phyloP scores from a whole-genome alignment of 2,113 vertebrate genomes.

The Cisticola juncidis region DNA sequence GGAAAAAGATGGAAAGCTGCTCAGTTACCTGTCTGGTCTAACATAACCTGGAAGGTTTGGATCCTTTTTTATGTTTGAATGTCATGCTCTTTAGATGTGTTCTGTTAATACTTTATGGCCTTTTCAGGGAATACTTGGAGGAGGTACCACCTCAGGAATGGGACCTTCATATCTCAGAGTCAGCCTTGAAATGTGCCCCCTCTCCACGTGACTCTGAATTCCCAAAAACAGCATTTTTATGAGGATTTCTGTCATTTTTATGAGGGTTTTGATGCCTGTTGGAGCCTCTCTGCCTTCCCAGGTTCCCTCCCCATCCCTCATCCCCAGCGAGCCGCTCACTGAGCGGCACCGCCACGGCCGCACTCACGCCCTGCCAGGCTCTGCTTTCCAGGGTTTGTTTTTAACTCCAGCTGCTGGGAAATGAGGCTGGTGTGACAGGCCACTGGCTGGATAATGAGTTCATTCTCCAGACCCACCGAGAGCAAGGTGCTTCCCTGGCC shows the following conservation, averaged over 20 bases:
- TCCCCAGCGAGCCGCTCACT: neutral
- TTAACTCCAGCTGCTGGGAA: neutral
- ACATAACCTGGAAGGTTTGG: neutral
- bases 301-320: neutral
- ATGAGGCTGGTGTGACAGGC: neutral
- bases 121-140: neutral
- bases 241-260: neutral
- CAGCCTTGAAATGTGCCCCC: neutral
- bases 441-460: constrained; percentile 41
- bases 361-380: neutral
- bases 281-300: neutral
- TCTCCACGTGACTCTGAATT: fast-evolving
- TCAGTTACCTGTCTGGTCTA: neutral
- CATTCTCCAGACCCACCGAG: constrained; percentile 1
- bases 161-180: neutral
- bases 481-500: constrained; percentile 2
- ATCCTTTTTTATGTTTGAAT: neutral
- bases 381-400: neutral
- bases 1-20: neutral
- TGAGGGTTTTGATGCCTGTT: neutral
- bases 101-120: neutral
- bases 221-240: neutral
- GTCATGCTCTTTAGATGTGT: fast-evolving
- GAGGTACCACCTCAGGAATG: fast-evolving
- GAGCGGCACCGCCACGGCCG: fast-evolving